These are phyloP conservation scores for Myoxocephalus aenaeus DNA, from an alignment of 2,797 vertebrate species.

Conservation along the genomic window DNA sequence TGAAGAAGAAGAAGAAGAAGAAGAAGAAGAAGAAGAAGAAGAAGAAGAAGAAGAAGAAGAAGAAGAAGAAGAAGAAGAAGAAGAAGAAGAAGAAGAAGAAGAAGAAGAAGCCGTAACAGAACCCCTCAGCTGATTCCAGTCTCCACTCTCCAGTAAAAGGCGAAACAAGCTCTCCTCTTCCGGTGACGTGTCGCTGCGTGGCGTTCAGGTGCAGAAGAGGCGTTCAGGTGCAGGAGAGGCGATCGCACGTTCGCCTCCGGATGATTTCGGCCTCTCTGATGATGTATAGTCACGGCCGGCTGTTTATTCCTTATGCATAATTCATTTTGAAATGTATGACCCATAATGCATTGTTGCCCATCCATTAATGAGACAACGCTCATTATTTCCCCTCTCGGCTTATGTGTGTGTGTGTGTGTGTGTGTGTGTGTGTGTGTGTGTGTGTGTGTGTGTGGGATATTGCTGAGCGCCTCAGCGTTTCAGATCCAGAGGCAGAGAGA, in stretches of 20 bases:
- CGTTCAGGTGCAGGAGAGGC: constrained; percentile 29
- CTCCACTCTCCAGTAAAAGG: too few species aligned
- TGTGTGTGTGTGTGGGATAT: too few species aligned
- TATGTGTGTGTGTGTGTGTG: constrained; percentile 30
- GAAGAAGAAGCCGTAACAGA: too few species aligned
- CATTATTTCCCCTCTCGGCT: constrained; percentile 69
- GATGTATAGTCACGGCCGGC: constrained; percentile 45
- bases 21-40: too few species aligned
- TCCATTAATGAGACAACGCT: constrained; percentile 75
- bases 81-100: too few species aligned
- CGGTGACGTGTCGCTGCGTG: constrained; percentile 37
- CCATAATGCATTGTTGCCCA: constrained; percentile 64
- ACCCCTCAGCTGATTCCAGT: too few species aligned
- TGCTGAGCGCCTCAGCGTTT: constrained; percentile 21
- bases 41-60: too few species aligned
- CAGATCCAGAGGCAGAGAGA: constrained; percentile 29
- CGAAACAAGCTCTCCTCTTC: too few species aligned
- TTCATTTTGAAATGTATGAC: constrained; percentile 67
- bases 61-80: too few species aligned
- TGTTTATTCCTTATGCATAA: constrained; percentile 74
- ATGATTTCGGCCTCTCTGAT: constrained; percentile 40
- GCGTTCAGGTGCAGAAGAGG: constrained; percentile 35
- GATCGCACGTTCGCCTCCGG: constrained; percentile 54
- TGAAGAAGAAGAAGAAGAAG: too few species aligned
- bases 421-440: constrained; percentile 7